A percentile compares a stretch with the other conserved stretches of the same genome.
phyloP scores from a whole-genome alignment of 2,888 invertebrate species.

The Mythimna lalbum region DNA sequence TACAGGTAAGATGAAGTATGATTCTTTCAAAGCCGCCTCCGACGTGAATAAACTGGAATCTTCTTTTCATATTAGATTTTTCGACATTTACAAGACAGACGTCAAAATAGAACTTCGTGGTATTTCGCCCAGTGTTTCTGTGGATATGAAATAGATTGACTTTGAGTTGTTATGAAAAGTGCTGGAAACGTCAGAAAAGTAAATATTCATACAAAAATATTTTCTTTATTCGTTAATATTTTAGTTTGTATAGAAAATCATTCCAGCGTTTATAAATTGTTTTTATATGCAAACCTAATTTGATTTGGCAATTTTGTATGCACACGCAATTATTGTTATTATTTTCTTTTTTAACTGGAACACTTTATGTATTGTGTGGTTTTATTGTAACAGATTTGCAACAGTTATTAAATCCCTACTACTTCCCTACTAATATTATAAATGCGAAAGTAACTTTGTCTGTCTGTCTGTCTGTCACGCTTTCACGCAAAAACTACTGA shows the following conservation, averaged over 20 bases:
- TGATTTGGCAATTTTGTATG: background rate
- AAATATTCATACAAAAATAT: conserved; percentile 4
- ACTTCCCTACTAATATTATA: no score
- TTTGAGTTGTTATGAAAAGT: conserved; percentile 25
- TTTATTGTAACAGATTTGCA: no score
- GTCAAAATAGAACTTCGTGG: conserved; percentile 32
- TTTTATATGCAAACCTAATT: no score
- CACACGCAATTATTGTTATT: conserved; percentile 8
- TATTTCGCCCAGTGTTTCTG: background rate
- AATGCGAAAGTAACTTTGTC: no score
- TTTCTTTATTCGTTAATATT: conserved; percentile 10
- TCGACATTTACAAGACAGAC: conserved; percentile 15
- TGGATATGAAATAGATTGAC: conserved; percentile 23
- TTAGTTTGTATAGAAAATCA: background rate
- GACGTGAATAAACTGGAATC: background rate
- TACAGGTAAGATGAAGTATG: background rate
- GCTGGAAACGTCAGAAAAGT: conserved; percentile 13
- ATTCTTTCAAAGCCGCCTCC: background rate
- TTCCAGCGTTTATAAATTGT: no score
- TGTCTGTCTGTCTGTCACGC: no score
- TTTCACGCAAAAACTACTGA: no score
- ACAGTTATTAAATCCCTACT: no score
- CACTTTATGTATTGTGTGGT: no score
- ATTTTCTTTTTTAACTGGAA: background rate
- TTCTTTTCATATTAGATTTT: background rate